phyloP scores from a whole-genome alignment of 2,888 invertebrate genomes.

The Sympetrum striolatum region DNA sequence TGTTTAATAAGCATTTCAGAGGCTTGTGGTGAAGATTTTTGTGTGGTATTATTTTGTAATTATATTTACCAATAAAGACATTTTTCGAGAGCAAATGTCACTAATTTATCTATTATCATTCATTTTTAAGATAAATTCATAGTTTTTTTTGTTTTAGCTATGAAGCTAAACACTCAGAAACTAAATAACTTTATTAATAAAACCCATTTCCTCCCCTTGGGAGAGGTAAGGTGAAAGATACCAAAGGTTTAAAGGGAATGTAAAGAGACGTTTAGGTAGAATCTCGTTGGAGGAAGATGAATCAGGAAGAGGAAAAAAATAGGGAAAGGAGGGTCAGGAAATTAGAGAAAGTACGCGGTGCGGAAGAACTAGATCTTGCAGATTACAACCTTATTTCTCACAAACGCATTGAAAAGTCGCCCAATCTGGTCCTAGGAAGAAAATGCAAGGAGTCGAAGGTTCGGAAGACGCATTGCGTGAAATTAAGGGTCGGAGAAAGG shows the following conservation, averaged over 20 bases:
- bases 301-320: neutral
- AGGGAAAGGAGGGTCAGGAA: neutral
- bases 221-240: no score
- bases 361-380: neutral
- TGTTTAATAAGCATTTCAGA: no score
- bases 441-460: neutral
- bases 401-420: neutral
- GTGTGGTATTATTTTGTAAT: no score
- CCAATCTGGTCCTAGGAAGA: neutral
- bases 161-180: no score
- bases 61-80: no score
- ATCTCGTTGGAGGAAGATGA: neutral
- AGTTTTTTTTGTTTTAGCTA: no score
- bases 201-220: no score
- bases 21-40: no score
- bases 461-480: neutral
- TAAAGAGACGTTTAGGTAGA: neutral
- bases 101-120: no score
- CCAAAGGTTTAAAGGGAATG: neutral
- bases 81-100: no score
- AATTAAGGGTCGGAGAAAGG: neutral
- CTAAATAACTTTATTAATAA: no score
- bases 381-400: neutral
- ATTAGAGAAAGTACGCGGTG: neutral
- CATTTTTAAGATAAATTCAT: no score